These are phyloP conservation scores for Sphyrna mokarran DNA, from an alignment of 2,113 vertebrate species.

Conservation along the genomic window DNA sequence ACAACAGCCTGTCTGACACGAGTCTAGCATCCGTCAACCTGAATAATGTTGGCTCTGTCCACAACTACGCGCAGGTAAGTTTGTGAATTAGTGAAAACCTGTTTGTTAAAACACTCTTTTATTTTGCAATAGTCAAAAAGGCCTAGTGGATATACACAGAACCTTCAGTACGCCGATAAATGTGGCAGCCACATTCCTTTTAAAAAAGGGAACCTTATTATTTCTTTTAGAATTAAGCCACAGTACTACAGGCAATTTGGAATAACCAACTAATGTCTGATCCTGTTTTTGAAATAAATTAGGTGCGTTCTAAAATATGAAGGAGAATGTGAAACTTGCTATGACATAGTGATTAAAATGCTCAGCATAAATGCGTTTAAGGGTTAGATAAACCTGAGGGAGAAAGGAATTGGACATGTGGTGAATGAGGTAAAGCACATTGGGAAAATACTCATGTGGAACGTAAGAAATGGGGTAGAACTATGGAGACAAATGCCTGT, in stretches of 20 bases:
- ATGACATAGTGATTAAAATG: not conserved
- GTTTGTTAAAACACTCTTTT: not conserved
- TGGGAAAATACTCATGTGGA: not conserved
- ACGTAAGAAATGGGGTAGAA: not conserved
- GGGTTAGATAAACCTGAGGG: not conserved
- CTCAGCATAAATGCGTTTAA: not conserved
- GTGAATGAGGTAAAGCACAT: not conserved
- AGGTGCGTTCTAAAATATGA: not conserved
- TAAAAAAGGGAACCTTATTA: not conserved
- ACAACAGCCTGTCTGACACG: slow-evolving; percentile 90
- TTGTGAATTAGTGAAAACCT: not conserved
- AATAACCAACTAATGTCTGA: not conserved
- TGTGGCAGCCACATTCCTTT: not conserved
- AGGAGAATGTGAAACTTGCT: not conserved
- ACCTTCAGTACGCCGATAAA: not conserved
- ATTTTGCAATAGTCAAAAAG: too few relatives aligned
- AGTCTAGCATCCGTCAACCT: slow-evolving; percentile 85
- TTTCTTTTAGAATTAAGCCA: not conserved
- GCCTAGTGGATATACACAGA: not conserved
- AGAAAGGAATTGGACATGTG: not conserved
- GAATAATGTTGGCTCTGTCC: slow-evolving; percentile 82
- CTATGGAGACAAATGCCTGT: not conserved
- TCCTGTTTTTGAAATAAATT: not conserved
- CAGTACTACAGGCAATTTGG: not conserved
- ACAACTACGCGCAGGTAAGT: slow-evolving; percentile 80